Conservation (phyloP, 2,113 vertebrate genomes). For the Rhabdornis inornatus region DNA sequence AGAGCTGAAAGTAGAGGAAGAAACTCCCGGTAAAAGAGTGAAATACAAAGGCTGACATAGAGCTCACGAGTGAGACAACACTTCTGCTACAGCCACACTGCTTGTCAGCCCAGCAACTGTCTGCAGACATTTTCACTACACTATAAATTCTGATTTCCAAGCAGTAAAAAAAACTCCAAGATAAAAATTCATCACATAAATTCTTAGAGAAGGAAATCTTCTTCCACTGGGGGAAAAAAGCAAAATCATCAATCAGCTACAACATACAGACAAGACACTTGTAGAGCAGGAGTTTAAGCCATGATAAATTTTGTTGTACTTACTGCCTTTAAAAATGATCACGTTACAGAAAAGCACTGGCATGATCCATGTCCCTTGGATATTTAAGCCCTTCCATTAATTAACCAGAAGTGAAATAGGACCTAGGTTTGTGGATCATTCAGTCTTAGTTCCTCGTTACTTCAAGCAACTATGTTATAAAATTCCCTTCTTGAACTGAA, state of each 20-base stretch:
- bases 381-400: conserved; percentile 57
- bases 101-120: background rate
- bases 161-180: background rate
- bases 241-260: background rate
- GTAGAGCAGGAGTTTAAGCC: conserved; percentile 1
- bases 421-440: background rate
- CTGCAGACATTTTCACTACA: background rate
- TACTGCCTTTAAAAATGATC: conserved; percentile 8
- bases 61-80: fast-evolving
- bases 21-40: background rate
- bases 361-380: background rate
- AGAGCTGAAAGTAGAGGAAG: background rate
- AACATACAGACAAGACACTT: background rate
- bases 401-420: conserved; percentile 56
- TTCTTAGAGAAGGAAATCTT: background rate
- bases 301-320: conserved; percentile 16
- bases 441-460: background rate
- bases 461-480: background rate
- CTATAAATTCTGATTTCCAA: background rate
- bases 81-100: background rate
- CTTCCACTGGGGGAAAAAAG: background rate
- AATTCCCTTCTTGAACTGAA: background rate
- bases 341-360: background rate
- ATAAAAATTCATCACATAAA: background rate
- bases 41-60: conserved; percentile 23